A percentile compares a stretch with the other conserved stretches of the same genome.
These are phyloP conservation scores for Pitangus sulphuratus DNA, from an alignment of 2,797 vertebrate species.

Conservation along the genomic window DNA sequence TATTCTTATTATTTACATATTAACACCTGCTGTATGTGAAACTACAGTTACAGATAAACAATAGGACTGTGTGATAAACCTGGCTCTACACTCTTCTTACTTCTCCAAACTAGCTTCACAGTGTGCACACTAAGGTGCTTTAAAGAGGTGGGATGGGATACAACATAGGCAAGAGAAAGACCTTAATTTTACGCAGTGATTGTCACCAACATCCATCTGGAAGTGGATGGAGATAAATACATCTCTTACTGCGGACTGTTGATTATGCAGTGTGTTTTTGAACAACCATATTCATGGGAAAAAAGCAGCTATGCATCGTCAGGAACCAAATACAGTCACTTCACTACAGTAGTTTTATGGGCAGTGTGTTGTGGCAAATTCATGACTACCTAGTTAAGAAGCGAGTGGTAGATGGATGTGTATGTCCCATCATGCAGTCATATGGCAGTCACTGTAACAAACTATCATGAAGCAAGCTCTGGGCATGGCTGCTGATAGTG, in stretches of 20 bases:
- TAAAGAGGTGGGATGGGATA: background rate
- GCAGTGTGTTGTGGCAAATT: background rate
- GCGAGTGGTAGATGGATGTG: background rate
- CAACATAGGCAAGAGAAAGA: background rate
- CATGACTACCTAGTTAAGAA: background rate
- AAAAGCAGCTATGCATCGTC: background rate
- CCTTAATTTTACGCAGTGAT: background rate
- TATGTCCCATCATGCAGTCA: fast-evolving
- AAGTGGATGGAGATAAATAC: background rate
- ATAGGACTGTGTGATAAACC: background rate
- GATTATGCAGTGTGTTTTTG: background rate
- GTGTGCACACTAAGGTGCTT: background rate
- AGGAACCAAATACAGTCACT: background rate
- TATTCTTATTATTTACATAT: background rate
- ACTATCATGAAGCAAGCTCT: background rate
- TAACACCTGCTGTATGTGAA: background rate
- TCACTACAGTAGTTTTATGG: background rate
- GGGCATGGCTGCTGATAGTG: background rate
- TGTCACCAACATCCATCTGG: background rate
- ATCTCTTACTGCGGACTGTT: background rate
- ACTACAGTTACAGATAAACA: background rate
- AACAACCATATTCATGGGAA: background rate
- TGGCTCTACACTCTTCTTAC: background rate
- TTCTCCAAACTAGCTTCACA: background rate
- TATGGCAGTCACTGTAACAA: background rate